Evolutionary conservation across 2,888 invertebrate genomes (phyloP).

Genomic region (Diplolepis rosae): DNA sequence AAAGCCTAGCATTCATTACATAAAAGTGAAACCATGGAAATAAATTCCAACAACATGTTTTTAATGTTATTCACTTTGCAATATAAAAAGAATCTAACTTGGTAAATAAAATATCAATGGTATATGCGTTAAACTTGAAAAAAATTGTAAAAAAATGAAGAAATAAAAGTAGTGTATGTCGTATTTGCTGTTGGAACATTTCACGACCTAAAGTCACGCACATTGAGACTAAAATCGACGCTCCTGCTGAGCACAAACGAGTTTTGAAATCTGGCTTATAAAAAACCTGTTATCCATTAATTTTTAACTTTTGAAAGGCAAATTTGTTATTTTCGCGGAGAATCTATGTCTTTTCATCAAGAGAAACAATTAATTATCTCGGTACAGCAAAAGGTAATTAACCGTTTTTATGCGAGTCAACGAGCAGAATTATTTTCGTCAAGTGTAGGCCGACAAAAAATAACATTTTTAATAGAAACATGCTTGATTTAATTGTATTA

Average conservation of each 20-base stretch:
- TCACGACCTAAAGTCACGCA: constrained; percentile 27
- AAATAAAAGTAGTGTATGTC: constrained; percentile 11
- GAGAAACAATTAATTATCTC: constrained; percentile 24
- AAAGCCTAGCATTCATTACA: no score
- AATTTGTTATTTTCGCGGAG: constrained; percentile 17
- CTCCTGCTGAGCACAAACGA: constrained; percentile 26
- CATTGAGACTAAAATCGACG: constrained; percentile 28
- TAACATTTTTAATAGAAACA: no score
- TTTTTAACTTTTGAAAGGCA: constrained; percentile 24
- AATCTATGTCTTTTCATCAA: constrained; percentile 14
- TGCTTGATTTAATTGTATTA: not conserved
- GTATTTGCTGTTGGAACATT: constrained; percentile 7
- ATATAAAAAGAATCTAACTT: no score
- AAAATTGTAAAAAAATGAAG: constrained; percentile 17
- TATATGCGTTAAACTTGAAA: constrained; percentile 6
- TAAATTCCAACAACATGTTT: no score
- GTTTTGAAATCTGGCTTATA: constrained; percentile 29
- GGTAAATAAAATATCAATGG: no score
- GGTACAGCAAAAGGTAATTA: constrained; percentile 7
- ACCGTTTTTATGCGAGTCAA: not conserved
- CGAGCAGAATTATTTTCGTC: not conserved
- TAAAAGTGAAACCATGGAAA: no score
- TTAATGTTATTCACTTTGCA: no score
- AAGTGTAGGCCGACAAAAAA: no score
- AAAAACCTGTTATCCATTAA: constrained; percentile 27